These are phyloP conservation scores for Sigmodon hispidus DNA, from an alignment of 2,113 vertebrate genomes.

Conservation along the genomic window DNA sequence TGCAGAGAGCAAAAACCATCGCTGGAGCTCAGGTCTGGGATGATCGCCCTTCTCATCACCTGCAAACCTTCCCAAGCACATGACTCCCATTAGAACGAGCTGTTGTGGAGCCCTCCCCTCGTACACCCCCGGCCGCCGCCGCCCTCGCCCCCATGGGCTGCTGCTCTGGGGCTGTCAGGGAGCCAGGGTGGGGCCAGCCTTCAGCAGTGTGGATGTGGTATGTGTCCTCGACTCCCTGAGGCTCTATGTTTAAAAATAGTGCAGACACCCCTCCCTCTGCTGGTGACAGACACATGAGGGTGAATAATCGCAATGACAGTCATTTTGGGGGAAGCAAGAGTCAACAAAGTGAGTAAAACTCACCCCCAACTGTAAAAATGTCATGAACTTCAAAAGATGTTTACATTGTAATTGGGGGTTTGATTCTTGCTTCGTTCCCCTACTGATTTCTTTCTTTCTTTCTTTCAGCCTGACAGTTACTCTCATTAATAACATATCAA, in stretches of 20 bases:
- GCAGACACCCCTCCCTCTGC: neutral
- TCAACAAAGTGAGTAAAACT: neutral
- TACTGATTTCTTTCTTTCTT: neutral
- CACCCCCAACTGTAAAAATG: neutral
- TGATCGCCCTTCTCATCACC: neutral
- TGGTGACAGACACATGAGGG: conserved; percentile 12
- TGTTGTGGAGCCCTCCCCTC: neutral
- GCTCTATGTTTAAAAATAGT: neutral
- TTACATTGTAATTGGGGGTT: neutral
- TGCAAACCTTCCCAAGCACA: neutral
- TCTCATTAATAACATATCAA: neutral
- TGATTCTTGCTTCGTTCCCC: neutral
- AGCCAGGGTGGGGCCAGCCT: neutral
- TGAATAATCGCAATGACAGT: neutral
- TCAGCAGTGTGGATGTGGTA: neutral
- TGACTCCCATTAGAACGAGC: neutral
- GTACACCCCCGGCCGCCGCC: too few relatives aligned
- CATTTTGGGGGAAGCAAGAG: neutral
- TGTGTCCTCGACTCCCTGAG: conserved; percentile 3
- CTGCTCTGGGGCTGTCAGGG: rapidly evolving
- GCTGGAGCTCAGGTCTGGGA: neutral
- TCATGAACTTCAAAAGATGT: conserved; percentile 19
- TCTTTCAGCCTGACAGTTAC: neutral
- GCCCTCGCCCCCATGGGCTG: neutral
- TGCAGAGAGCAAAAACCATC: neutral